A percentile compares a stretch with the other conserved stretches of the same genome.
Evolutionary conservation across 2,113 vertebrate genomes (phyloP).

Genomic region (Hippocampus barbouri): DNA sequence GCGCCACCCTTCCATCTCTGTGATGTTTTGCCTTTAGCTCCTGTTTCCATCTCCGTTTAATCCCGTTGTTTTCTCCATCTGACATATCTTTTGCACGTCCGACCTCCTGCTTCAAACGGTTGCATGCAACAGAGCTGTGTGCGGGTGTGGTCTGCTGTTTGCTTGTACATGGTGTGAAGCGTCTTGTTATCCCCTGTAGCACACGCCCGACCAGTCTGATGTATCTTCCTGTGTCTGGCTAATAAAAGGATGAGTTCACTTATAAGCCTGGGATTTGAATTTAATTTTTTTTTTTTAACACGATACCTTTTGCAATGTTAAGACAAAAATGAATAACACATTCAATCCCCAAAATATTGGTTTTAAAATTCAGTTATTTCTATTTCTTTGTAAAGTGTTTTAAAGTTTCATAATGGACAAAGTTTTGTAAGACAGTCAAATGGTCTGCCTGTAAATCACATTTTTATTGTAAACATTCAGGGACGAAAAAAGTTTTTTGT

Average conservation of each 20-base stretch:
- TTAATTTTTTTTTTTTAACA: too few species aligned
- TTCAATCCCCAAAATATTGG: too few species aligned
- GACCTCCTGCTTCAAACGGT: constrained; percentile 27
- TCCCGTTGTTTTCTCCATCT: constrained; percentile 6
- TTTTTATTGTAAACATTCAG: too few species aligned
- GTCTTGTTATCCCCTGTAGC: constrained; percentile 27
- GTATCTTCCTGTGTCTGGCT: constrained; percentile 20
- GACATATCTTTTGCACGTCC: constrained; percentile 23
- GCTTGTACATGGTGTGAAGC: constrained; percentile 36
- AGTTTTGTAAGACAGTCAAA: too few species aligned
- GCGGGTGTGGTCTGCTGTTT: constrained; percentile 30
- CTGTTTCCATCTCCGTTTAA: constrained; percentile 5
- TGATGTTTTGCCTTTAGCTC: background rate
- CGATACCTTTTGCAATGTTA: too few species aligned
- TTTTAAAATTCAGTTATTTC: too few species aligned
- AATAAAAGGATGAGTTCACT: constrained; percentile 54
- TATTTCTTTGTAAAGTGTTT: too few species aligned
- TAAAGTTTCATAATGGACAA: too few species aligned
- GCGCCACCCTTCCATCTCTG: background rate
- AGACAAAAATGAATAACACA: too few species aligned
- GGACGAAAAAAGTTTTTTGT: too few species aligned
- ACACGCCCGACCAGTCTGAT: background rate
- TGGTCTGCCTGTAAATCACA: too few species aligned
- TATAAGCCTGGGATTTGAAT: constrained; percentile 2
- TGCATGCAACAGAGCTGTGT: constrained; percentile 41